Evolutionary conservation across 2,888 invertebrate species (phyloP), one percentile per base, ranked within the genome.

Genomic region (Lithophane semibrunnea): DNA sequence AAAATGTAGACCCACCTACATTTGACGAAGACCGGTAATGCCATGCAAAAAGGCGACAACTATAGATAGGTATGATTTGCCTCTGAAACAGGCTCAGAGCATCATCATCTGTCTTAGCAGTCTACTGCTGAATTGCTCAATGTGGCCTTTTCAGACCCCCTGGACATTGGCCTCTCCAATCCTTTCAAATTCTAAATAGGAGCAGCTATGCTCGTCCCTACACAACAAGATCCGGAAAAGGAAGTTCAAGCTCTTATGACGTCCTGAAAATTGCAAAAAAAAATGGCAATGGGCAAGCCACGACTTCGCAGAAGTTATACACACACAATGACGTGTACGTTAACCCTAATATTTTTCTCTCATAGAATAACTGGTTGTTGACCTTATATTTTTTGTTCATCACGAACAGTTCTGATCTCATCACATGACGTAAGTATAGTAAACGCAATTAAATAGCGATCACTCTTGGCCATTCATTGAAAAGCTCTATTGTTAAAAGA

Each of bases 391-490:
- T 86, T 85, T 77, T 76, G 77, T 74, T 52, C 73, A 56, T 63
- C 42, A 63, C 52, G 68, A 66, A 78, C 47, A 75, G 72, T 67
- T 82, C 75, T 88, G 88, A 88, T 82, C 82, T 88, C 88, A 88
- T 86, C 80, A 63, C 44, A 80, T 88, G 88, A 88, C 83, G 84
- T 61, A 86, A 88, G 58, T 75, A 63, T 74, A 74, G 73, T 75
- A 78, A 77, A 78, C 65, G 52, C 85, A 77, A 87, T 88, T 82
- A 86, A 83, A 88, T 71, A 79, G 79, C 84, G 75, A 88, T 86
- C 87, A 80, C 73, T 82, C 81, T 82, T 82, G 63, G 64, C 60
- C 64, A 21, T 69, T 65, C 72, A 83, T 86, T 85, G 72, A 83
- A 85, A 75, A 85, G 67, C 63, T 54, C 77, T 76, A 83, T 86